Evolutionary conservation across 2,797 vertebrate genomes (phyloP).

Genomic region (Tympanoctomys barrerae): DNA sequence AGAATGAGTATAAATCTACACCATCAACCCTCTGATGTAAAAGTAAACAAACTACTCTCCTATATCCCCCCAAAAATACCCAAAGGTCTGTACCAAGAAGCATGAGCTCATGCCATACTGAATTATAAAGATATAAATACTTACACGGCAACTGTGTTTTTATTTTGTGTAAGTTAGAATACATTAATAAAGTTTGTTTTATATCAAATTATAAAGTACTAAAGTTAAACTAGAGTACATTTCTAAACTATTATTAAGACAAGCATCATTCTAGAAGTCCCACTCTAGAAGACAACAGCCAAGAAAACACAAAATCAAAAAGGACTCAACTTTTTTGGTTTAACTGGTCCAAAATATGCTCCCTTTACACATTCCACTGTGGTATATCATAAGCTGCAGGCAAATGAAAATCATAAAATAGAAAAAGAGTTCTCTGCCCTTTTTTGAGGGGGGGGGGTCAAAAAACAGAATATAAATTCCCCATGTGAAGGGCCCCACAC

Average conservation of each 20-base stretch:
- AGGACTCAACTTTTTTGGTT: neutral
- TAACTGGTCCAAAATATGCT: neutral
- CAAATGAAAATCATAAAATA: neutral
- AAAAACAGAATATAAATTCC: neutral
- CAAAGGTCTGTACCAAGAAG: neutral
- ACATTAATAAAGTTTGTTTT: slow-evolving; percentile 38
- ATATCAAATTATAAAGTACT: neutral
- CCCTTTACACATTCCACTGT: neutral
- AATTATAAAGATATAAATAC: neutral
- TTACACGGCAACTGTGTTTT: neutral
- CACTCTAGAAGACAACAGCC: neutral
- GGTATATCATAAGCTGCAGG: neutral
- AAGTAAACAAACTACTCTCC: neutral
- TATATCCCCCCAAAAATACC: neutral
- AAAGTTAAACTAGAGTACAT: neutral
- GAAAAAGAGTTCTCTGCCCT: neutral
- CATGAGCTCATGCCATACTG: neutral
- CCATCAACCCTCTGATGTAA: neutral
- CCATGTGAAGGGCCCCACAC: neutral
- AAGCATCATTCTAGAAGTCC: neutral
- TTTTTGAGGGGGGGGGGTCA: neutral
- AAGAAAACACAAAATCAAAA: slow-evolving; percentile 49
- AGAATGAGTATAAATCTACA: neutral
- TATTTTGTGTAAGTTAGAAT: slow-evolving; percentile 12
- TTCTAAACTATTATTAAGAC: neutral